A percentile compares a stretch with the other conserved stretches of the same genome.
These are phyloP conservation scores for Cerastis leucographa DNA, from an alignment of 2,888 invertebrate genomes.

Conservation along the genomic window DNA sequence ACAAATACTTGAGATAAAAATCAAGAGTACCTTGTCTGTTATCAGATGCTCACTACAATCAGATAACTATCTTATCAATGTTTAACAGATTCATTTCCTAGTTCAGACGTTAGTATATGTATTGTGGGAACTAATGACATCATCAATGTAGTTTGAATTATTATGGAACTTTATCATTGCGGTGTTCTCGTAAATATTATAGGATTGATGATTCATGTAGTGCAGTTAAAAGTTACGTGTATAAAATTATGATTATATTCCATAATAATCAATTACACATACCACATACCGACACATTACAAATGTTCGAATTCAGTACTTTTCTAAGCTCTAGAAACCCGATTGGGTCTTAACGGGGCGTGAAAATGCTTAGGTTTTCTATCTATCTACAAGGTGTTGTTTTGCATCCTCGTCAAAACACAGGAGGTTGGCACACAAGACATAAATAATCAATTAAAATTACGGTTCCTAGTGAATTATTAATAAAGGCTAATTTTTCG, in stretches of 20 bases:
- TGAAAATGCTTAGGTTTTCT: no score
- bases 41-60: constrained; percentile 39
- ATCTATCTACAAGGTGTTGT: no score
- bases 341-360: neutral
- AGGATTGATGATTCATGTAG: neutral
- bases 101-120: constrained; percentile 29
- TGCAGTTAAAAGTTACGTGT: neutral
- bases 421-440: no score
- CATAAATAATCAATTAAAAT: no score
- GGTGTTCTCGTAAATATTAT: constrained; percentile 1
- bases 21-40: constrained; percentile 27
- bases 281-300: neutral
- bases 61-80: constrained; percentile 50
- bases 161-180: constrained; percentile 1
- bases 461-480: no score
- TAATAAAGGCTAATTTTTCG: no score
- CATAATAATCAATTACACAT: neutral
- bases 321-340: neutral
- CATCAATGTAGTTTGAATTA: constrained; percentile 26
- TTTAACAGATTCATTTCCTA: constrained; percentile 38
- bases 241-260: neutral
- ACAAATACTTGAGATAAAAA: constrained; percentile 38
- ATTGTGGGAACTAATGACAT: constrained; percentile 35
- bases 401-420: no score
- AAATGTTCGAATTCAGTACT: neutral